Base-by-base conservation (phyloP, 1,140 invertebrate species). In the Penaeus japonicus region DNA sequence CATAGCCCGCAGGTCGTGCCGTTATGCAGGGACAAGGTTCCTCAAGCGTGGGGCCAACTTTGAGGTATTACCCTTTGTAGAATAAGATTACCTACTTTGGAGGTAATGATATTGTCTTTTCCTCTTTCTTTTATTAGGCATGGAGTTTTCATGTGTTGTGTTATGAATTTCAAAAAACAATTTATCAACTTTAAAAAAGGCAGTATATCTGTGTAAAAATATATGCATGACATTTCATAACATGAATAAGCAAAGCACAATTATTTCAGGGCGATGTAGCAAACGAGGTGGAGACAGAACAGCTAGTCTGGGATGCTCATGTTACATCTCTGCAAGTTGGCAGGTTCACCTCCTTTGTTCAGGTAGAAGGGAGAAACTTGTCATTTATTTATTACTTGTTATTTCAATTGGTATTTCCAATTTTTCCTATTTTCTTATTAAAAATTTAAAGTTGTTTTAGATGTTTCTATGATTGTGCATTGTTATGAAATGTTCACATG, bases 281-380 rank as follows among this genome's bases (percentile, higher is more conserved):
- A 0, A 99, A 99, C 94, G 98, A 99, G 94, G 98, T 99, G 17
- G 98, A 99, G 95, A 99, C 98, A 0, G 98, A 99, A 93, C 98
- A 99, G 93, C 98, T 99, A 91, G 96, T 99, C 5, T 95, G 96
- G 92, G 97, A 99, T 93, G 96, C 96, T 30, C 95, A 96, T 73
- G 94, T 96, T 2, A 96, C 96, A 32, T 96, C 95, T 20, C 95
- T 97, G 89, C 94, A 94, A 84, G 93, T 94, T 90, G 96, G 96
- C 84, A 94, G 95, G 83, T 97, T 97, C 91, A 97, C 97, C 91
- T 97, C 97, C 0, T 99, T 99, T 94, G 97, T 97, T 1, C 97
- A 98, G 94, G 90, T 91, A 22, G 39, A 70, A 24, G 12, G 20
- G 5, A n/a, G 0, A 73, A 73, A 1, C 75, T 78, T 35, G 22